Percentiles rank a stretch among this genome's conserved stretches.
phyloP scores from a whole-genome alignment of 2,888 invertebrate species.

The Drosophila pseudotalamancana region DNA sequence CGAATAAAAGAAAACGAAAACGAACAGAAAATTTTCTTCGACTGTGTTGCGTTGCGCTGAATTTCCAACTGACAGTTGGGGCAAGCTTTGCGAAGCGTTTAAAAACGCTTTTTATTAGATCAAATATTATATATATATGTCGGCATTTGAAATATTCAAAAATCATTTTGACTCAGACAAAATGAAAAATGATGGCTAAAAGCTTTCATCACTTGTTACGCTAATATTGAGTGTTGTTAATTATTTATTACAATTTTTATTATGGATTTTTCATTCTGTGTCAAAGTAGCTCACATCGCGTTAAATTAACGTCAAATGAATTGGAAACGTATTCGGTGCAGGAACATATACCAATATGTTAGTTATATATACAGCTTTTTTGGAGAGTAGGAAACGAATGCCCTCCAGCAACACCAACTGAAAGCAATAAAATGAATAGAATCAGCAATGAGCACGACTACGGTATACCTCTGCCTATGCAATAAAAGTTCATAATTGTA shows the following conservation, averaged over 20 bases:
- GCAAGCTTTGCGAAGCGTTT: conserved; percentile 61
- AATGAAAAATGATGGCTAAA: conserved; percentile 52
- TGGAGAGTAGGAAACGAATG: conserved; percentile 20
- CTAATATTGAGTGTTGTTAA: conserved; percentile 41
- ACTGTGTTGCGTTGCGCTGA: conserved; percentile 65
- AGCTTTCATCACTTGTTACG: conserved; percentile 75
- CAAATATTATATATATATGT: conserved; percentile 61
- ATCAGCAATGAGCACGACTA: no score
- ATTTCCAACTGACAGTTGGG: conserved; percentile 65
- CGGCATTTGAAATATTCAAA: conserved; percentile 51
- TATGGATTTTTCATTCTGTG: conserved; percentile 53
- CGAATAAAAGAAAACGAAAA: conserved; percentile 15
- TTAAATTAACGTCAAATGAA: conserved; percentile 68
- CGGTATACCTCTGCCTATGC: background rate
- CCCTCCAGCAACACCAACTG: background rate
- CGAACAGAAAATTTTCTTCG: conserved; percentile 43
- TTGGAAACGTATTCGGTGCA: conserved; percentile 40
- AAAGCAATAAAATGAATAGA: no score
- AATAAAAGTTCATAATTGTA: no score
- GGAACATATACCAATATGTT: conserved; percentile 17
- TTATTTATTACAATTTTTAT: conserved; percentile 54
- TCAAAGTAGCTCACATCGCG: conserved; percentile 39
- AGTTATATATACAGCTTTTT: conserved; percentile 15
- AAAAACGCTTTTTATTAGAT: conserved; percentile 64
- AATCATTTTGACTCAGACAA: conserved; percentile 37